Percentiles rank a stretch among this genome's conserved stretches.
Conservation (phyloP, 2,888 invertebrate genomes). For the Lapara coniferarum region DNA sequence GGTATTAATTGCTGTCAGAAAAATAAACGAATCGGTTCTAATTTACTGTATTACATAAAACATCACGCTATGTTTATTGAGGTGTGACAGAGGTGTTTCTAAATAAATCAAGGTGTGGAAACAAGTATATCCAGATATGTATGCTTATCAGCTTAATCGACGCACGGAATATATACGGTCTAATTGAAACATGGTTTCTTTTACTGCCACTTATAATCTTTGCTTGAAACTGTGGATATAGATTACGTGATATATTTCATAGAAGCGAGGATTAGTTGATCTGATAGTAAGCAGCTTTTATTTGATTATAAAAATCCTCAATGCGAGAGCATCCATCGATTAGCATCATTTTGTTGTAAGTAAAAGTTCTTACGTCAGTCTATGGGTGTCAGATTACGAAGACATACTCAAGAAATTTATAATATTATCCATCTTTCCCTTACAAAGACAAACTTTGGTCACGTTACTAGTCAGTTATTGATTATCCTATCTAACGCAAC, state of each 20-base stretch:
- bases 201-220: not conserved
- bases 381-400: no score
- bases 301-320: no score
- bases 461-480: not conserved
- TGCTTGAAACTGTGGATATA: not conserved
- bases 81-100: constrained; percentile 2
- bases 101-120: constrained; percentile 4
- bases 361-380: no score
- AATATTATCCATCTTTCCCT: no score
- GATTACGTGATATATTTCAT: not conserved
- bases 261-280: not conserved
- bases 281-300: no score
- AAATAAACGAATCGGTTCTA: constrained; percentile 3
- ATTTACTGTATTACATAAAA: constrained; percentile 12
- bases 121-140: not conserved
- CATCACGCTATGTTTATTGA: constrained; percentile 1
- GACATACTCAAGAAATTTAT: no score
- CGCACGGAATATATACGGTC: constrained; percentile 8
- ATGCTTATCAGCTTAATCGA: not conserved
- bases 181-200: constrained; percentile 15
- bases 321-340: no score
- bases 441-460: not conserved
- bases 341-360: no score
- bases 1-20: not conserved
- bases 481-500: not conserved